phyloP scores from a whole-genome alignment of 2,113 vertebrate genomes.

The Hippocampus guttulatus region DNA sequence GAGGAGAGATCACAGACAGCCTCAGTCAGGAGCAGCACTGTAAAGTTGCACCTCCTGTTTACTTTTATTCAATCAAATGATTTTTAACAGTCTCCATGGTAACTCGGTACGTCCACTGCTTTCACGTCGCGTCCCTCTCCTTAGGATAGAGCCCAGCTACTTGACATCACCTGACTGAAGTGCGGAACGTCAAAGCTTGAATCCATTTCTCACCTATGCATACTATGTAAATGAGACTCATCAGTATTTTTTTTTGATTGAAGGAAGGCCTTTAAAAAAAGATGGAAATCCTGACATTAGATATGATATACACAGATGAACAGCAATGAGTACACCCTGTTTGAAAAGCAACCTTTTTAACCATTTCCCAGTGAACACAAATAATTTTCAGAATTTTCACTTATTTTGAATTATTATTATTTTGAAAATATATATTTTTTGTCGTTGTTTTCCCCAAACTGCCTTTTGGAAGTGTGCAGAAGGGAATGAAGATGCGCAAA shows the following conservation, averaged over 20 bases:
- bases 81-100: background rate
- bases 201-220: background rate
- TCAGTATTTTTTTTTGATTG: background rate
- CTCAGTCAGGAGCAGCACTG: background rate
- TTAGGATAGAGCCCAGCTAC: background rate
- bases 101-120: background rate
- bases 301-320: background rate
- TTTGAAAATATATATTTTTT: background rate
- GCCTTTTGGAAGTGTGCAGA: background rate
- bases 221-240: background rate
- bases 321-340: background rate
- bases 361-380: background rate
- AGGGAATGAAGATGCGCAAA: background rate
- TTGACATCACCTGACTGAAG: background rate
- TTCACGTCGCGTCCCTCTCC: background rate
- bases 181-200: background rate
- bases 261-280: background rate
- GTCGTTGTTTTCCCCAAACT: background rate
- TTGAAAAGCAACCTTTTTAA: background rate
- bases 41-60: background rate
- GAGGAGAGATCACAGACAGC: background rate
- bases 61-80: conserved; percentile 1
- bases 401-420: background rate
- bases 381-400: background rate
- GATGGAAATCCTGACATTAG: background rate